Evolutionary conservation across 2,797 vertebrate genomes (phyloP).

Genomic region (Ara ararauna): DNA sequence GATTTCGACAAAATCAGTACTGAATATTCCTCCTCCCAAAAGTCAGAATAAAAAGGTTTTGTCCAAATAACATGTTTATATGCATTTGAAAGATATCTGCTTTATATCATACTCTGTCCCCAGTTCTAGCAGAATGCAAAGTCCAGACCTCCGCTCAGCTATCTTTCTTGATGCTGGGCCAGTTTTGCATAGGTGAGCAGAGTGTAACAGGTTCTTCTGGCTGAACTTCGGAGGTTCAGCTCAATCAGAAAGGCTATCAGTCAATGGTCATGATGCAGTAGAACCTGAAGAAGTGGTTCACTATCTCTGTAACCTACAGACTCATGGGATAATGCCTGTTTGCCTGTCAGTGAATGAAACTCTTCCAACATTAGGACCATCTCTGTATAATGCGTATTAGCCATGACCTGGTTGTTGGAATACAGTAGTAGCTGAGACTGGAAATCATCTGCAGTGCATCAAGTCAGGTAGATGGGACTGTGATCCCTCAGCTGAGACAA

Average conservation of each 20-base stretch:
- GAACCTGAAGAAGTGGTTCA: not conserved
- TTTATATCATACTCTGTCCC: fast-evolving
- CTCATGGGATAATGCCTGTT: not conserved
- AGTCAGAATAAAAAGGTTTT: not conserved
- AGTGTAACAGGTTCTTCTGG: not conserved
- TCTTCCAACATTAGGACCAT: not conserved
- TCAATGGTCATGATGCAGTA: not conserved
- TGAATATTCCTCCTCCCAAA: not conserved
- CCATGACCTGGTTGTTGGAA: not conserved
- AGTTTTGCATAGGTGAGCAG: not conserved
- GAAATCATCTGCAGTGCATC: not conserved
- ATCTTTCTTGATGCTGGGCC: not conserved
- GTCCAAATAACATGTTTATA: not conserved
- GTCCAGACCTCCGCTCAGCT: not conserved
- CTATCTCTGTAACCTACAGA: not conserved
- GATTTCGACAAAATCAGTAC: not conserved
- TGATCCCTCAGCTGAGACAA: not conserved
- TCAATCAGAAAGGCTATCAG: not conserved
- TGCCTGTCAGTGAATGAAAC: not conserved
- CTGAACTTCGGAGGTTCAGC: not conserved
- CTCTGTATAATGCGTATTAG: not conserved
- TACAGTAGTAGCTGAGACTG: not conserved
- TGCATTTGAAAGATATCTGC: not conserved
- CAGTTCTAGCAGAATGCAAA: not conserved
- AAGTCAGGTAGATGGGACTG: too few species aligned